A percentile compares a stretch with the other conserved stretches of the same genome.
Evolutionary conservation across 2,888 invertebrate species (phyloP).

Genomic region (Pilophorus perplexus): DNA sequence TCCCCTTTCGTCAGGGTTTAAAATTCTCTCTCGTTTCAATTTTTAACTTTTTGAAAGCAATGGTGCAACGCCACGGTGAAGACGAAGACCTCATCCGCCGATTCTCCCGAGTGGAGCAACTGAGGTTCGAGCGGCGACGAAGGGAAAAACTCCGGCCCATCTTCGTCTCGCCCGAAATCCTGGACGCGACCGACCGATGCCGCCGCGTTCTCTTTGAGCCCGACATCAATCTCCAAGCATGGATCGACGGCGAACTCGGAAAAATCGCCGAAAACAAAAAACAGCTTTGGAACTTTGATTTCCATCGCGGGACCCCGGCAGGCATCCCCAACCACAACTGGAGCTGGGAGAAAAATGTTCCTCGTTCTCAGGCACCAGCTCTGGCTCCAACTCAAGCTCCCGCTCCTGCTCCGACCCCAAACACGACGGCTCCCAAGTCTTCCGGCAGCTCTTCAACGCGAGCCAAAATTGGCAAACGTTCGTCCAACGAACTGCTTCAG

Average conservation of each 20-base stretch:
- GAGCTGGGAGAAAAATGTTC: slow-evolving; percentile 1
- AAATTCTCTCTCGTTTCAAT: too few species aligned
- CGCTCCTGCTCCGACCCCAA: background rate
- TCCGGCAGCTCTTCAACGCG: too few species aligned
- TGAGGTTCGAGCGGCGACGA: slow-evolving; percentile 6
- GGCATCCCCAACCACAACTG: slow-evolving; percentile 5
- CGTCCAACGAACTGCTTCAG: background rate
- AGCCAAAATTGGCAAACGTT: too few species aligned
- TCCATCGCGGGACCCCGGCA: slow-evolving; percentile 4
- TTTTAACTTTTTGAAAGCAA: too few species aligned
- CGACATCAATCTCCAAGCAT: slow-evolving; percentile 10
- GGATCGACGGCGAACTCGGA: slow-evolving; percentile 17
- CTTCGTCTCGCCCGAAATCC: background rate
- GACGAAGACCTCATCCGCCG: slow-evolving; percentile 11
- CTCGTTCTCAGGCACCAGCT: background rate
- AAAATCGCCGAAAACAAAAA: slow-evolving; percentile 1
- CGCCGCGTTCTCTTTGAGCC: slow-evolving; percentile 10
- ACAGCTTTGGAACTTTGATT: slow-evolving; percentile 6
- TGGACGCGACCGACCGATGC: background rate
- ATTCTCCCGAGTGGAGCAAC: slow-evolving; percentile 15
- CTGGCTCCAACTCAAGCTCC: background rate
- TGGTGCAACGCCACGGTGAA: slow-evolving; percentile 11
- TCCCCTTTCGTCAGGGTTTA: too few species aligned
- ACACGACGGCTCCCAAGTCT: background rate
- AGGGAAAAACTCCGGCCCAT: background rate